Evolutionary conservation across 64 coral and sea anemone genomes (phyloP).

Genomic region (Astreopora myriophthalma): DNA sequence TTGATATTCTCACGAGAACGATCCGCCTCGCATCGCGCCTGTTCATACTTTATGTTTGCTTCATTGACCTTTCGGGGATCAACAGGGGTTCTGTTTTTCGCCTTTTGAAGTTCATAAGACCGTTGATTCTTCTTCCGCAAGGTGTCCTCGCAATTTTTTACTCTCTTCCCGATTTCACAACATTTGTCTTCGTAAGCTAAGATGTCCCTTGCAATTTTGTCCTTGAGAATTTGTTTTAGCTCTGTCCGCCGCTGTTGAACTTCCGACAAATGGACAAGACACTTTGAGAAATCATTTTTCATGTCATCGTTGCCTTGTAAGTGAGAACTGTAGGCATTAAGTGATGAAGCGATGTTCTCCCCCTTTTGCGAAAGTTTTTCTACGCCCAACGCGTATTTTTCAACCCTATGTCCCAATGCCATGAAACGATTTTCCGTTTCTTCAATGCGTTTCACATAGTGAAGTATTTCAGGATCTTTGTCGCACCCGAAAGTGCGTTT

Average conservation of each 20-base stretch:
- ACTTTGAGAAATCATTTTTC: background rate
- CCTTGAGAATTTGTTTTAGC: background rate
- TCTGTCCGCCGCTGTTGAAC: background rate
- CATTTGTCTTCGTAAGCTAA: conserved; percentile 15
- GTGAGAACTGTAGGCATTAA: background rate
- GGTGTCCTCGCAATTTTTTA: background rate
- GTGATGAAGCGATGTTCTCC: background rate
- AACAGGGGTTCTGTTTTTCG: background rate
- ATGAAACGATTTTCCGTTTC: conserved; percentile 12
- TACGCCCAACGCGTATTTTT: background rate
- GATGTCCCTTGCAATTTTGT: background rate
- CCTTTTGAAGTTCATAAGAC: background rate
- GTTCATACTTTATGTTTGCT: conserved; percentile 11
- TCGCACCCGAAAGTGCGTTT: background rate
- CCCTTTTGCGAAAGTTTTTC: conserved; percentile 16
- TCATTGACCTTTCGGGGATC: background rate
- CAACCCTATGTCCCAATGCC: background rate
- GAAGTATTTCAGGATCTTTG: background rate
- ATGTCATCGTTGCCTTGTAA: background rate
- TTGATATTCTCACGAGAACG: conserved; percentile 13
- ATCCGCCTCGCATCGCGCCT: background rate
- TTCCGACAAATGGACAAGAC: background rate
- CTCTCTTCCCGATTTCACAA: background rate
- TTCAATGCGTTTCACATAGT: conserved; percentile 2
- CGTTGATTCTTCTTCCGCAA: conserved; percentile 4